phyloP scores from a whole-genome alignment of 2,113 vertebrate genomes.

The Hyperopisus bebe region DNA sequence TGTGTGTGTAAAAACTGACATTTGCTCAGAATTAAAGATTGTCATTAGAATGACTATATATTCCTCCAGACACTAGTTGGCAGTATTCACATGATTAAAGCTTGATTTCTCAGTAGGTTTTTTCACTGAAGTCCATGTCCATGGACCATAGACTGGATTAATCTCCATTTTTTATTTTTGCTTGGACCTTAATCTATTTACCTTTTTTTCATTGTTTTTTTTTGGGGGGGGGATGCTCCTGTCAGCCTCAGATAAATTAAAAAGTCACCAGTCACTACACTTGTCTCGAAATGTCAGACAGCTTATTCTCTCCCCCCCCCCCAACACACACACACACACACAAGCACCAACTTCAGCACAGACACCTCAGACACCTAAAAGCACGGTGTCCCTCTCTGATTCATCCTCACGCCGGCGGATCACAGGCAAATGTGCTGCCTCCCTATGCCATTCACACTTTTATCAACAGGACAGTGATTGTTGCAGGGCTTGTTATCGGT shows the following conservation, averaged over 20 bases:
- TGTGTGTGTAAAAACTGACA: background rate
- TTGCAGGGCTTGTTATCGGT: slow-evolving; percentile 29
- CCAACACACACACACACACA: background rate
- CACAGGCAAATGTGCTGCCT: slow-evolving; percentile 44
- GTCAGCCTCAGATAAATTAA: background rate
- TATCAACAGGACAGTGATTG: slow-evolving; percentile 41
- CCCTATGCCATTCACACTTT: slow-evolving; percentile 5
- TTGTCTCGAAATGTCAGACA: slow-evolving; percentile 28
- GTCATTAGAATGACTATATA: background rate
- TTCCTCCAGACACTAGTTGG: background rate
- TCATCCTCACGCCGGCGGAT: slow-evolving; percentile 23
- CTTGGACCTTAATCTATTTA: background rate
- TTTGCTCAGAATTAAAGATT: background rate
- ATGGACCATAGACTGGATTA: background rate
- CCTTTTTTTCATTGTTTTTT: background rate
- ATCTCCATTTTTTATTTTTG: background rate
- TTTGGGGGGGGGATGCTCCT: background rate
- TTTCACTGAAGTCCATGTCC: background rate
- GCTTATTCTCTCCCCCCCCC: background rate
- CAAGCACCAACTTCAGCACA: slow-evolving; percentile 28
- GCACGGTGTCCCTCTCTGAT: slow-evolving; percentile 18
- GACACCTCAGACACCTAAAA: slow-evolving; percentile 53
- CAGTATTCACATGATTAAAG: background rate
- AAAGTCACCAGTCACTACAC: background rate
- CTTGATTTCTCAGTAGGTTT: background rate